Percentiles rank a stretch among this genome's conserved stretches.
These are phyloP conservation scores for Bombus pyrosoma DNA, from an alignment of 1,140 invertebrate species.

Conservation along the genomic window DNA sequence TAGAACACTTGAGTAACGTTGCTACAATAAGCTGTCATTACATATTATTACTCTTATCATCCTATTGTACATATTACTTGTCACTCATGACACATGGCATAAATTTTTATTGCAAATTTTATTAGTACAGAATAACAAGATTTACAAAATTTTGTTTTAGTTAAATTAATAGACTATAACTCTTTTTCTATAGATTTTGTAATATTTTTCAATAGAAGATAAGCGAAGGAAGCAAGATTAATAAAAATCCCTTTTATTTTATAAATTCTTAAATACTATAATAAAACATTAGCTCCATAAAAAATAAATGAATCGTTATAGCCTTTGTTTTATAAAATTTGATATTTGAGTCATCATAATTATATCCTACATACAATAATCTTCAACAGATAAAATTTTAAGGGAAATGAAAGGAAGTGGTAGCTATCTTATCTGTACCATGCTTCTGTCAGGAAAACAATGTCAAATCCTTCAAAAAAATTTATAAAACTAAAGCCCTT, in stretches of 20 bases:
- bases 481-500: not conserved
- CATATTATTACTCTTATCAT: conserved; percentile 65
- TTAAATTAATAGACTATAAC: not conserved
- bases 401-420: conserved; percentile 46
- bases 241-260: not conserved
- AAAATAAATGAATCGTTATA: not conserved
- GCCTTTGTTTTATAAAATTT: too few species aligned
- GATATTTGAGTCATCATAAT: not conserved
- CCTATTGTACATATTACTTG: conserved; percentile 58
- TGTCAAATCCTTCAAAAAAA: not conserved
- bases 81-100: conserved; percentile 16
- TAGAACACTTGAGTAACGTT: conserved; percentile 55
- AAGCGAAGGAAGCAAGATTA: not conserved
- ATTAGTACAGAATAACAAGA: not conserved
- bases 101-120: conserved; percentile 37
- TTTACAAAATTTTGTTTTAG: not conserved
- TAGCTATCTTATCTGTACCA: conserved; percentile 55
- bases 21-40: conserved; percentile 67
- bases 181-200: not conserved
- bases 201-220: not conserved
- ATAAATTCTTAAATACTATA: not conserved
- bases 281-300: not conserved
- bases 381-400: conserved; percentile 13
- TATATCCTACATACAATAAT: conserved; percentile 12
- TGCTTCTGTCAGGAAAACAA: conserved; percentile 11